Conservation (phyloP, 2,888 invertebrate genomes). For the Myopa tessellatipennis region DNA sequence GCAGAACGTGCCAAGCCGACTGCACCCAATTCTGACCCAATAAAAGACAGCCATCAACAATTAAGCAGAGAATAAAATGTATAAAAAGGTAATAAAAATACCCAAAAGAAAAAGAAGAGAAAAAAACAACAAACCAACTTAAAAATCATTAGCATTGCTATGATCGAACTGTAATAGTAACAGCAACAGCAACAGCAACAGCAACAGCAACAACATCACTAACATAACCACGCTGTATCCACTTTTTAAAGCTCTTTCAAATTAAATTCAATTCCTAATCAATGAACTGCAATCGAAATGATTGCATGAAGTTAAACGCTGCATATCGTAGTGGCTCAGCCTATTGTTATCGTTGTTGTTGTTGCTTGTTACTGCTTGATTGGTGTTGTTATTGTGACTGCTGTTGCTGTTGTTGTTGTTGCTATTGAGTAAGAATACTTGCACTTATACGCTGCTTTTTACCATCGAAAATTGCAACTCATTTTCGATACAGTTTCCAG, state of each 20-base stretch:
- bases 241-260: not conserved
- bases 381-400: not conserved
- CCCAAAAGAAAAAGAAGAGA: constrained; percentile 32
- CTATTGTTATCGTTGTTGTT: constrained; percentile 2
- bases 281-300: constrained; percentile 2
- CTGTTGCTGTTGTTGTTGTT: not conserved
- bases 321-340: not conserved
- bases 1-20: not conserved
- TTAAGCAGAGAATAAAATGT: not conserved
- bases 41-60: constrained; percentile 23
- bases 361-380: not conserved
- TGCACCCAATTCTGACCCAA: constrained; percentile 28
- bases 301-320: not conserved
- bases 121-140: constrained; percentile 31
- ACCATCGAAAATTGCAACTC: not conserved
- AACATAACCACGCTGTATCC: not conserved
- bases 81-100: not conserved
- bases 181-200: not conserved
- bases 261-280: constrained; percentile 3
- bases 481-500: not conserved
- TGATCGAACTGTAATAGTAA: too few relatives aligned
- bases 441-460: not conserved
- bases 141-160: not conserved
- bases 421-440: not conserved
- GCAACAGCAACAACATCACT: not conserved